These are phyloP conservation scores for Cercopithecus neglectus DNA, from an alignment of 2,797 vertebrate species.

Conservation along the genomic window DNA sequence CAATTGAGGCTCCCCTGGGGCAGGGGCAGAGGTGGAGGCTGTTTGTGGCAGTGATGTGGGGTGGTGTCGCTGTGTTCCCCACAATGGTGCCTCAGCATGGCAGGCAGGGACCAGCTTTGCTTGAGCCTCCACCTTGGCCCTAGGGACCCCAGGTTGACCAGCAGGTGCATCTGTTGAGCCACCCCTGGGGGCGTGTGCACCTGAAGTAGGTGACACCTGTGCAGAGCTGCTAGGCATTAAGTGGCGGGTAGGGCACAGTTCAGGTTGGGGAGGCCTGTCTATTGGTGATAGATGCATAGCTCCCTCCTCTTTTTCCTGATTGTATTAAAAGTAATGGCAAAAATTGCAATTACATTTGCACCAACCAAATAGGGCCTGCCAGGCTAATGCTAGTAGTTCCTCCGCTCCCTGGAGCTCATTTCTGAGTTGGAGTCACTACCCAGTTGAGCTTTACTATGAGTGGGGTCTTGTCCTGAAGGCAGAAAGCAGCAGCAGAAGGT, in stretches of 20 bases:
- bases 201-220: not conserved
- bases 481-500: not conserved
- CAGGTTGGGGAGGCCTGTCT: not conserved
- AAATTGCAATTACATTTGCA: not conserved
- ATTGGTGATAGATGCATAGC: not conserved
- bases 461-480: not conserved
- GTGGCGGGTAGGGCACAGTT: not conserved
- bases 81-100: not conserved
- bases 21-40: not conserved
- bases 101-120: not conserved
- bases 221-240: not conserved
- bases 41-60: not conserved
- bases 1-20: constrained; percentile 64
- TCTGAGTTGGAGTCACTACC: not conserved
- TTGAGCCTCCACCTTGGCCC: not conserved
- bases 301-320: not conserved
- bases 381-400: not conserved
- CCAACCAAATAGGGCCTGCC: not conserved
- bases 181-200: not conserved
- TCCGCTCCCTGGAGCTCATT: fast-evolving
- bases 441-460: not conserved
- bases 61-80: not conserved
- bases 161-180: not conserved
- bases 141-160: not conserved
- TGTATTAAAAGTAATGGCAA: not conserved